Conservation (phyloP, 2,888 invertebrate genomes). For the Lumbricus terrestris region DNA sequence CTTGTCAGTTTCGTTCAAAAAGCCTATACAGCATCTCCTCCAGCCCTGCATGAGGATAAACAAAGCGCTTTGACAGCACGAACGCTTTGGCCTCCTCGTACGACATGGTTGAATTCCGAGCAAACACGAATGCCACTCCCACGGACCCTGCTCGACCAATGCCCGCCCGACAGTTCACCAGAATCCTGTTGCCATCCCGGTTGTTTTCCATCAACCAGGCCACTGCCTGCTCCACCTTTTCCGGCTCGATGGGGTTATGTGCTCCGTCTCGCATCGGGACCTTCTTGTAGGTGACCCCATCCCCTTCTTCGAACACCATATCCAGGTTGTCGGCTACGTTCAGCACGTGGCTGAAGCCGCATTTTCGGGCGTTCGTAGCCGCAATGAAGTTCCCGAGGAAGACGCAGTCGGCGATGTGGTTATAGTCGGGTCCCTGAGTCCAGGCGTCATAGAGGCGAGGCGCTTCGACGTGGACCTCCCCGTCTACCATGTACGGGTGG, state of each 20-base stretch:
- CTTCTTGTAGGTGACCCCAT: slow-evolving; percentile 39
- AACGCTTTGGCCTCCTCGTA: slow-evolving; percentile 39
- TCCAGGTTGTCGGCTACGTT: slow-evolving; percentile 42
- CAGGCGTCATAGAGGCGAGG: slow-evolving; percentile 35
- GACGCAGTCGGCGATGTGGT: slow-evolving; percentile 36
- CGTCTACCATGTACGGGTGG: slow-evolving; percentile 32
- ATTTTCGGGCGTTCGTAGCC: slow-evolving; percentile 37
- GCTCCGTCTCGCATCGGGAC: slow-evolving; percentile 40
- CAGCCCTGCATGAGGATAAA: slow-evolving; percentile 40
- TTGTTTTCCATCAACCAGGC: slow-evolving; percentile 36
- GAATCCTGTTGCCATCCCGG: slow-evolving; percentile 29
- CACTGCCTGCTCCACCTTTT: slow-evolving; percentile 36
- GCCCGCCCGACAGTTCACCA: slow-evolving; percentile 43
- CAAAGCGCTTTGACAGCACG: slow-evolving; percentile 37
- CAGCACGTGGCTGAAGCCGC: slow-evolving; percentile 39
- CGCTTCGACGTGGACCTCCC: slow-evolving; percentile 34
- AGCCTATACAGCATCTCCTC: slow-evolving; percentile 23
- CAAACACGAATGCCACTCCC: slow-evolving; percentile 40
- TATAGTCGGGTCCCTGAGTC: slow-evolving; percentile 39
- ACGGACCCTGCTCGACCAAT: slow-evolving; percentile 43
- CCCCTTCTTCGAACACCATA: slow-evolving; percentile 32
- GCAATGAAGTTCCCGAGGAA: slow-evolving; percentile 44
- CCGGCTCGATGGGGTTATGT: slow-evolving; percentile 30
- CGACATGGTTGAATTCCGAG: slow-evolving; percentile 33
- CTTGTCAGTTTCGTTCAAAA: slow-evolving; percentile 14